Evolutionary conservation across 2,888 invertebrate genomes (phyloP).

Genomic region (Sesia bembeciformis): DNA sequence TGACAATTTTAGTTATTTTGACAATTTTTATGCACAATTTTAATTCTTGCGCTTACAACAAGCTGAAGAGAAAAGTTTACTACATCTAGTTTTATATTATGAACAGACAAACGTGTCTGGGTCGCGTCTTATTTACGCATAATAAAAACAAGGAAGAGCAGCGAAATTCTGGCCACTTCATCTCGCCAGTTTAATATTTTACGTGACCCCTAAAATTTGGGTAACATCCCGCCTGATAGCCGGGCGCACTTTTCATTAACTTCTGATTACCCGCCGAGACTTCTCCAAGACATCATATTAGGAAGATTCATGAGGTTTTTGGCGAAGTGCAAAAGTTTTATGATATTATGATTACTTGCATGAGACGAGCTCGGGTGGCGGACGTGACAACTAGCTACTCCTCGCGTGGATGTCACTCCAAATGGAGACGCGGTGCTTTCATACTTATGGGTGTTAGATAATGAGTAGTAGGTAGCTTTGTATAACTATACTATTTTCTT

Average conservation of each 20-base stretch:
- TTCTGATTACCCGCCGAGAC: constrained; percentile 64
- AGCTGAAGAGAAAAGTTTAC: no score
- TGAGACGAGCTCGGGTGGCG: constrained; percentile 43
- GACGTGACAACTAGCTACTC: constrained; percentile 14
- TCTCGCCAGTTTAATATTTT: constrained; percentile 72
- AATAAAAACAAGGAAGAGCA: constrained; percentile 72
- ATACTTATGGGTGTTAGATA: no score
- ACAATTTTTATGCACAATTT: no score
- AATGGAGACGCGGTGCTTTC: no score
- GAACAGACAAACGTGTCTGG: constrained; percentile 55
- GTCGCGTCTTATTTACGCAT: constrained; percentile 64
- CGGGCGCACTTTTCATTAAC: constrained; percentile 70
- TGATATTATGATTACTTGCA: constrained; percentile 69
- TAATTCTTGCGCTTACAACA: no score
- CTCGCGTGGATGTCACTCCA: no score
- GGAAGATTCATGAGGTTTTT: constrained; percentile 53
- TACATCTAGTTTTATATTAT: no score
- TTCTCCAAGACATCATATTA: constrained; percentile 47
- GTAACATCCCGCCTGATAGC: constrained; percentile 42
- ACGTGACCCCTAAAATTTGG: constrained; percentile 72
- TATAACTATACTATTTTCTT: no score
- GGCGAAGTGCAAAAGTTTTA: constrained; percentile 71
- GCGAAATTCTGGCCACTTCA: constrained; percentile 72
- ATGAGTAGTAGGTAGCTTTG: no score
- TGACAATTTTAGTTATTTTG: no score